phyloP scores from a whole-genome alignment of 2,113 vertebrate genomes.

The Copsychus sechellarum region DNA sequence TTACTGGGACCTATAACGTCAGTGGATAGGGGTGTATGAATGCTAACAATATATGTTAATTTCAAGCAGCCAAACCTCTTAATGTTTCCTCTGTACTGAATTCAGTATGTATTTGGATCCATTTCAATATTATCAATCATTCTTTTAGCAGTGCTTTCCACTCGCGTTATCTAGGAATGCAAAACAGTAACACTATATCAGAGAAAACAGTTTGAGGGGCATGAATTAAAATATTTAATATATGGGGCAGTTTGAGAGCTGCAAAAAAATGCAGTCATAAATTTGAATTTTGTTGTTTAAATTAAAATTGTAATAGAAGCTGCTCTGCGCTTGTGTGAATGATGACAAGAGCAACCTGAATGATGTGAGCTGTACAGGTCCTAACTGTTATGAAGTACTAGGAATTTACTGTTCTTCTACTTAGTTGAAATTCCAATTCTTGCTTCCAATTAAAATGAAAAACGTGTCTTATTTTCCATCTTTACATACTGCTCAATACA shows the following conservation, averaged over 20 bases:
- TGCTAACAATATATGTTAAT: neutral
- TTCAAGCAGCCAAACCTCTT: neutral
- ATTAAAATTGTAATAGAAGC: constrained; percentile 18
- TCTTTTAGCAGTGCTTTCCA: constrained; percentile 28
- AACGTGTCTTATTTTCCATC: rapidly evolving
- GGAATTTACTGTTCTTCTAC: neutral
- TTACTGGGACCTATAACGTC: neutral
- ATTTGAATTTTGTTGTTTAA: constrained; percentile 54
- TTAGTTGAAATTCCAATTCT: neutral
- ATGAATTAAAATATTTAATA: constrained; percentile 57
- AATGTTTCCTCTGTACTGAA: neutral
- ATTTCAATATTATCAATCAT: constrained; percentile 46
- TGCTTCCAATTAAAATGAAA: neutral
- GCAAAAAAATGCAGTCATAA: constrained; percentile 13
- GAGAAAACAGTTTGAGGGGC: constrained; percentile 58
- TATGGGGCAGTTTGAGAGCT: constrained; percentile 17
- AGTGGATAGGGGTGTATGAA: neutral
- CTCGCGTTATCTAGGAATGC: constrained; percentile 56
- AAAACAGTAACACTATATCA: constrained; percentile 54
- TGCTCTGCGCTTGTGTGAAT: neutral
- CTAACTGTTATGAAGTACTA: neutral
- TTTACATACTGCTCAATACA: neutral
- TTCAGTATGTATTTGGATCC: constrained; percentile 23
- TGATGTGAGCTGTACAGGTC: neutral
- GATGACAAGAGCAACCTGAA: neutral